Evolutionary conservation across 2,888 invertebrate genomes (phyloP), one percentile per base, ranked within the genome.

Genomic region (Eristalis pertinax): DNA sequence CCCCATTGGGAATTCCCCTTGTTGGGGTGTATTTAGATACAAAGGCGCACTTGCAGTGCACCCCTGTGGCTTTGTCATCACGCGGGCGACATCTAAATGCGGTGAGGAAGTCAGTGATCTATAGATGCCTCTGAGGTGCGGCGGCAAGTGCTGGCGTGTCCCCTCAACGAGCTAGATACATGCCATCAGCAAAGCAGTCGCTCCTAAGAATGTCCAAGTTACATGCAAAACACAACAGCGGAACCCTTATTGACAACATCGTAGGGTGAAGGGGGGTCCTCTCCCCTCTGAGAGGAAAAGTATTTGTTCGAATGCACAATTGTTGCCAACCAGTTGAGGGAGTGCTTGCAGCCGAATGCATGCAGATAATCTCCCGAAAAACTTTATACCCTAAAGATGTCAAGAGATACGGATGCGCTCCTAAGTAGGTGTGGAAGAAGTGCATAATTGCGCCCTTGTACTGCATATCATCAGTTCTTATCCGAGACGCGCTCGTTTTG

Each of bases 401-500:
- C 75, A 76, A 79, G 72, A 76, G 78, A 72, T 62, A 65, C 73
- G 7, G 32, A 32, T 10, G 60, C 50, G 50, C 50, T 74, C 35
- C 62, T 72, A 79, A 84, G 79, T 83, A 74, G 86, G 86, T 87
- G 83, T 70, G 62, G 84, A 73, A 63, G 35, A 63, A 83, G 67
- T 83, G 72, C 72, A 87, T 87, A 83, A 87, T 87, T 87, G 86
- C 75, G 79, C 72, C 67, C 83, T 74, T 85, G 68, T 72, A 68
- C 19, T 80, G 81, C 85, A 81, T 35, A 76, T 56, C 64, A 65
- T 62, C 43, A 32, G 43, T 50, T 19, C 22, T 43, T 43, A 50
- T 68, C 8, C 15, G 11, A n/a, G n/a, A 11, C 13, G 15, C 50
- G 26, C 35, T 64, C 19, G 50, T 1, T 70, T 69, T 74, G 19